phyloP scores from a whole-genome alignment of 2,113 vertebrate species.

The Piliocolobus tephrosceles region DNA sequence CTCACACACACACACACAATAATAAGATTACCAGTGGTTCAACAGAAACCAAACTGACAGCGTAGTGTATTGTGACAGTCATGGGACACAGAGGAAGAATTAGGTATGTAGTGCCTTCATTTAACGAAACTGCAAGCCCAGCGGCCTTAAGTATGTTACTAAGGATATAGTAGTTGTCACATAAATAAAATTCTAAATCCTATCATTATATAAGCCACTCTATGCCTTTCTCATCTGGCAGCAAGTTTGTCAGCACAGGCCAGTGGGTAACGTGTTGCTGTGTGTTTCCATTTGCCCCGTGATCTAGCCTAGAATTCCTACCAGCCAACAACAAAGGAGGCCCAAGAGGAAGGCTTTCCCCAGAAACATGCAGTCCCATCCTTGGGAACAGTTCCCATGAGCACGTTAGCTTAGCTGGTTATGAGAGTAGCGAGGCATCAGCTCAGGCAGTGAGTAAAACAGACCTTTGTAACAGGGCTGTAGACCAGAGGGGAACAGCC shows the following conservation, averaged over 20 bases:
- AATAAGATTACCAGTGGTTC: not conserved
- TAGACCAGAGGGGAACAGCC: no score
- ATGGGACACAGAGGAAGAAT: not conserved
- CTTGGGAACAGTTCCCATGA: not conserved
- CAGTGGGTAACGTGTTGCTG: not conserved
- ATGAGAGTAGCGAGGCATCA: not conserved
- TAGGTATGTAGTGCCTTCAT: not conserved
- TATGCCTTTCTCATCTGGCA: not conserved
- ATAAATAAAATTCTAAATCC: not conserved
- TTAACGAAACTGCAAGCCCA: not conserved
- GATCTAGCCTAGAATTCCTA: not conserved
- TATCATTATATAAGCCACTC: not conserved
- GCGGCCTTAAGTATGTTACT: not conserved
- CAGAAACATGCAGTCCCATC: not conserved
- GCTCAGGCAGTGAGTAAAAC: not conserved
- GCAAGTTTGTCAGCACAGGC: not conserved
- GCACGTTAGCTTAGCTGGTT: not conserved
- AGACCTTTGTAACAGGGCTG: not conserved
- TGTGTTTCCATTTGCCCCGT: not conserved
- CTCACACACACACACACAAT: rapidly evolving
- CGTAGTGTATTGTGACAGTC: not conserved
- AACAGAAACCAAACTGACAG: not conserved
- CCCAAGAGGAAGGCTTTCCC: not conserved
- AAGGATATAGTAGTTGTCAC: not conserved
- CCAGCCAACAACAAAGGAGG: not conserved